Evolutionary conservation across 2,113 vertebrate genomes (phyloP).

Genomic region (Osmerus mordax): DNA sequence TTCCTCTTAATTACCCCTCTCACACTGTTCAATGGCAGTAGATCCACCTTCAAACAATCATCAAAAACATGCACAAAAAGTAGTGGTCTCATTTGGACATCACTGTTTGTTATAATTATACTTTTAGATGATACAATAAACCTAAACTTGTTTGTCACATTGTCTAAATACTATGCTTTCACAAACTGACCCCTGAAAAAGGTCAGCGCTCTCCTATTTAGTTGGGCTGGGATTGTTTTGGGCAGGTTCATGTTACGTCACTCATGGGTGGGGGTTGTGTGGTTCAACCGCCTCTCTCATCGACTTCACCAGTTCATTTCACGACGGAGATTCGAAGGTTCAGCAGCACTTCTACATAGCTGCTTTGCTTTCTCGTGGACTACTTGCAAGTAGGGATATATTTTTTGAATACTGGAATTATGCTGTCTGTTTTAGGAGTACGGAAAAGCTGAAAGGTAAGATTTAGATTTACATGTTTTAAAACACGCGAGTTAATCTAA

Average conservation of each 20-base stretch:
- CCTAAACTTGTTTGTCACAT: too few species aligned
- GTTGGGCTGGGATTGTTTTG: not conserved
- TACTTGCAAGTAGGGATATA: not conserved
- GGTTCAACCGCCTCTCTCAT: not conserved
- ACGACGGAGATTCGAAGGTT: not conserved
- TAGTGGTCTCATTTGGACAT: too few species aligned
- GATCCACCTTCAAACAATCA: too few species aligned
- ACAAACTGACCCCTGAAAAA: not conserved
- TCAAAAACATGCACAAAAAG: too few species aligned
- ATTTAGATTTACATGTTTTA: not conserved
- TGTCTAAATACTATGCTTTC: not conserved
- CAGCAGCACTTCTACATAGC: not conserved
- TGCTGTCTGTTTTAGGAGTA: not conserved
- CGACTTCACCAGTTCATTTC: not conserved
- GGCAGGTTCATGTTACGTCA: constrained; percentile 4
- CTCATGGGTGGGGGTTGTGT: not conserved
- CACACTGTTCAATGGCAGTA: too few species aligned
- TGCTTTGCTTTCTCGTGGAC: not conserved
- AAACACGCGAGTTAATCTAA: not conserved
- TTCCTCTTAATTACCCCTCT: too few species aligned
- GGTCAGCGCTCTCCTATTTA: not conserved
- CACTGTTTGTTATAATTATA: too few species aligned
- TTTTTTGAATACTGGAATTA: not conserved
- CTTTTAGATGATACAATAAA: too few species aligned
- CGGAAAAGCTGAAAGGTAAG: not conserved